Conservation (phyloP, 2,888 invertebrate species). For the Drosophila algonquin region DNA sequence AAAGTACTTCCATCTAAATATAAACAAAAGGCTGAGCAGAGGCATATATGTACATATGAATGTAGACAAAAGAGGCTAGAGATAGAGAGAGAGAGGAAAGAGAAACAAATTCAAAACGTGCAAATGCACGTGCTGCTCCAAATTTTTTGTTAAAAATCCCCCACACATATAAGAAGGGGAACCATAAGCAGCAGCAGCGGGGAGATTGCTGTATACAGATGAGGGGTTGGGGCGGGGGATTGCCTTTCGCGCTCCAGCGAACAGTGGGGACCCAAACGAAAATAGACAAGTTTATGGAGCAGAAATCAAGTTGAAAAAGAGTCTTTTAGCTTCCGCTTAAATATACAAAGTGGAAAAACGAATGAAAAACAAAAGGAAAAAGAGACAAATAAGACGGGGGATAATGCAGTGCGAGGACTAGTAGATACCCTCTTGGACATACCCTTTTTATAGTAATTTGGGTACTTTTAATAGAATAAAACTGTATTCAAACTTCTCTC, state of each 20-base stretch:
- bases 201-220: not conserved
- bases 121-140: conserved; percentile 78
- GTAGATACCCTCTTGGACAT: conserved; percentile 13
- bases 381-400: not conserved
- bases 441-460: no score
- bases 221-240: conserved; percentile 5
- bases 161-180: not conserved
- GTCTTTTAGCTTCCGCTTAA: conserved; percentile 75
- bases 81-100: conserved; percentile 14
- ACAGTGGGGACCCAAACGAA: conserved; percentile 61
- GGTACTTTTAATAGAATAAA: no score
- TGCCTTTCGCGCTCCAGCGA: conserved; percentile 61
- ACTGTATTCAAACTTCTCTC: no score
- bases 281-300: conserved; percentile 78
- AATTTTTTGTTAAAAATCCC: conserved; percentile 31
- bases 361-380: conserved; percentile 30
- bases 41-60: conserved; percentile 19
- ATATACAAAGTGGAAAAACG: conserved; percentile 57
- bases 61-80: conserved; percentile 14
- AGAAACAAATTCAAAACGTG: conserved; percentile 60
- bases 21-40: conserved; percentile 60
- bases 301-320: conserved; percentile 77
- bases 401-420: not conserved
- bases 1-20: conserved; percentile 76
- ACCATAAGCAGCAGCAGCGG: conserved; percentile 27